A percentile compares a stretch with the other conserved stretches of the same genome.
These are phyloP conservation scores for Neolamprologus kungweensis DNA, from an alignment of 2,113 vertebrate genomes.

Conservation along the genomic window DNA sequence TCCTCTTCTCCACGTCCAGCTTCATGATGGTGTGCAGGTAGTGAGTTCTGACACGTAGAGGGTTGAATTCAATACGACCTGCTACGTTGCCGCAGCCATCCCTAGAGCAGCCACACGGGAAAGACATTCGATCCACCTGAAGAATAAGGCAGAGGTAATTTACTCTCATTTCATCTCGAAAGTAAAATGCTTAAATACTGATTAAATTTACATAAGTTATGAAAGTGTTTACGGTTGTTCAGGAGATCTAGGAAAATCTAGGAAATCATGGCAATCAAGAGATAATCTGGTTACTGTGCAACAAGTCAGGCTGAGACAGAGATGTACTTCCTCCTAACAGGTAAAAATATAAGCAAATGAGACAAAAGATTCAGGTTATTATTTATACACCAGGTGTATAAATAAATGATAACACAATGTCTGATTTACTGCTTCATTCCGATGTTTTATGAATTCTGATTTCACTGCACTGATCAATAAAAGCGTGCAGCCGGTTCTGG, in stretches of 20 bases:
- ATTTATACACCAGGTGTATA: neutral
- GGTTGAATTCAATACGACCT: slow-evolving; percentile 94
- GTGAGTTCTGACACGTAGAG: slow-evolving; percentile 91
- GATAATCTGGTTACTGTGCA: neutral
- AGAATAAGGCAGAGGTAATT: neutral
- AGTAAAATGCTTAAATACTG: neutral
- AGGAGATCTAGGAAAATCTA: neutral
- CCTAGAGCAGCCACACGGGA: slow-evolving; percentile 93
- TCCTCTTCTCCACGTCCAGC: slow-evolving; percentile 87
- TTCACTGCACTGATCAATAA: neutral
- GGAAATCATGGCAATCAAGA: neutral
- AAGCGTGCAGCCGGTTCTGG: neutral
- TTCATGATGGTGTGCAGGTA: slow-evolving; percentile 99
- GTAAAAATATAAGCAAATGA: neutral
- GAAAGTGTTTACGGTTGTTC: neutral
- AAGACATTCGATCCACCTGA: slow-evolving; percentile 96
- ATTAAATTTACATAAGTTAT: neutral
- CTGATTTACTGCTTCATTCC: neutral
- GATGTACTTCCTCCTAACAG: neutral
- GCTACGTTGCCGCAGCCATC: slow-evolving; percentile 89
- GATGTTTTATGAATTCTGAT: neutral
- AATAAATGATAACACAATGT: neutral
- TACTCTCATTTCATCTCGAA: neutral
- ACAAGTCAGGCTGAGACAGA: neutral
- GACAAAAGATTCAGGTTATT: neutral